phyloP scores from a whole-genome alignment of 1,140 invertebrate genomes.

The Dendrolimus kikuchii region DNA sequence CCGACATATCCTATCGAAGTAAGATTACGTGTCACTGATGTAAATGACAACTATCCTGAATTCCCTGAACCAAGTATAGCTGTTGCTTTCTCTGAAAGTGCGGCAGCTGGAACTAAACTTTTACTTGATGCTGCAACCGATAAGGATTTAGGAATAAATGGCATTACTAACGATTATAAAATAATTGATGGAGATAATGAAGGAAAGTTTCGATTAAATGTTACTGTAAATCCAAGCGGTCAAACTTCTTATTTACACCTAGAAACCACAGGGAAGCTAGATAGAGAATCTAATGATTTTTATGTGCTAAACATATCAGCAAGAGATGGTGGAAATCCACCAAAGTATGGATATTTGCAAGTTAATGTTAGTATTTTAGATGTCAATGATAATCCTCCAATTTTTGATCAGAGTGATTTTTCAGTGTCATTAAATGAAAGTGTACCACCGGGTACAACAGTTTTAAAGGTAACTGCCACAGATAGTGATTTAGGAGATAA shows the following conservation, averaged over 20 bases:
- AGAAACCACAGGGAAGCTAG: constrained; percentile 91
- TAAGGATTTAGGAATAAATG: constrained; percentile 88
- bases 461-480: constrained; percentile 91
- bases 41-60: constrained; percentile 92
- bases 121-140: constrained; percentile 92
- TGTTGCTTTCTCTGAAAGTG: constrained; percentile 92
- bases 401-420: constrained; percentile 95
- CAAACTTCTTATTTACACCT: constrained; percentile 92
- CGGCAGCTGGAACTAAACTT: constrained; percentile 87
- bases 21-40: constrained; percentile 86
- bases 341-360: constrained; percentile 86
- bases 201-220: constrained; percentile 88
- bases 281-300: constrained; percentile 87
- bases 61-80: constrained; percentile 91
- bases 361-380: constrained; percentile 94
- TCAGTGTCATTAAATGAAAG: constrained; percentile 94
- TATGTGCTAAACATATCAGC: constrained; percentile 93
- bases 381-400: constrained; percentile 95
- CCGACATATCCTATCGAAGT: constrained; percentile 96
- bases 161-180: constrained; percentile 88
- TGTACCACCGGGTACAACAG: constrained; percentile 87
- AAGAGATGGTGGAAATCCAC: constrained; percentile 86
- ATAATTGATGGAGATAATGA: constrained; percentile 92
- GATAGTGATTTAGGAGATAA: constrained; percentile 95
- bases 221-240: constrained; percentile 90